Evolutionary conservation across 2,888 invertebrate genomes (phyloP).

Genomic region (Brassicogethes aeneus): DNA sequence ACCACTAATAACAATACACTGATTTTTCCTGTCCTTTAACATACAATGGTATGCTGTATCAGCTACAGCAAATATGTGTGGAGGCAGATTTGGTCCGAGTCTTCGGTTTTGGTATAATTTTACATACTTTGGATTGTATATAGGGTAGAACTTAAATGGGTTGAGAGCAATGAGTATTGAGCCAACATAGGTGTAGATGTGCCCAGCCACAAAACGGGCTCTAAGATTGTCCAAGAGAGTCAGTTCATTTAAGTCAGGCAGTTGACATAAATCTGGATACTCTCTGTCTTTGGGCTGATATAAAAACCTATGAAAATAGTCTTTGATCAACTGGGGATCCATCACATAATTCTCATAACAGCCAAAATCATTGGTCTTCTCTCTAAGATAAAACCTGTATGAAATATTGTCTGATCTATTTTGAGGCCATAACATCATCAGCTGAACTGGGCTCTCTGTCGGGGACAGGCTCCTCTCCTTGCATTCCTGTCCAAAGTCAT

Average conservation of each 20-base stretch:
- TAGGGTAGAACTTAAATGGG: slow-evolving; percentile 91
- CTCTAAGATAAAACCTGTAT: slow-evolving; percentile 76
- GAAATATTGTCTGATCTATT: slow-evolving; percentile 47
- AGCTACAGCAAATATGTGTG: slow-evolving; percentile 94
- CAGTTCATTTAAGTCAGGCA: slow-evolving; percentile 91
- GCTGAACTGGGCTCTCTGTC: slow-evolving; percentile 70
- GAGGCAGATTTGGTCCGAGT: slow-evolving; percentile 84
- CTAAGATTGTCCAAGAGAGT: slow-evolving; percentile 85
- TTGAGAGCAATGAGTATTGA: slow-evolving; percentile 93
- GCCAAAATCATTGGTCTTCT: slow-evolving; percentile 73
- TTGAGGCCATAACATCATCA: slow-evolving; percentile 77
- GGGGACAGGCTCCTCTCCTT: slow-evolving; percentile 83
- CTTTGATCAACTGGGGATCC: slow-evolving; percentile 86
- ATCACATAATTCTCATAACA: slow-evolving; percentile 84
- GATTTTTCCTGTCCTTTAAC: slow-evolving; percentile 82
- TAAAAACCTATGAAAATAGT: slow-evolving; percentile 84
- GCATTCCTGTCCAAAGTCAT: slow-evolving; percentile 80
- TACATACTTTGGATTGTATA: slow-evolving; percentile 96
- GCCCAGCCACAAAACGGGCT: slow-evolving; percentile 80
- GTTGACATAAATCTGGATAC: slow-evolving; percentile 90
- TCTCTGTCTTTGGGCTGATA: slow-evolving; percentile 89
- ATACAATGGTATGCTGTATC: slow-evolving; percentile 92
- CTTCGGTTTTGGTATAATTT: slow-evolving; percentile 90
- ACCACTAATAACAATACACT: slow-evolving; percentile 92
- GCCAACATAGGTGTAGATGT: slow-evolving; percentile 94